Evolutionary conservation across 2,888 invertebrate species (phyloP), one percentile per base, ranked within the genome.

Genomic region (Augochlorella aurata): DNA sequence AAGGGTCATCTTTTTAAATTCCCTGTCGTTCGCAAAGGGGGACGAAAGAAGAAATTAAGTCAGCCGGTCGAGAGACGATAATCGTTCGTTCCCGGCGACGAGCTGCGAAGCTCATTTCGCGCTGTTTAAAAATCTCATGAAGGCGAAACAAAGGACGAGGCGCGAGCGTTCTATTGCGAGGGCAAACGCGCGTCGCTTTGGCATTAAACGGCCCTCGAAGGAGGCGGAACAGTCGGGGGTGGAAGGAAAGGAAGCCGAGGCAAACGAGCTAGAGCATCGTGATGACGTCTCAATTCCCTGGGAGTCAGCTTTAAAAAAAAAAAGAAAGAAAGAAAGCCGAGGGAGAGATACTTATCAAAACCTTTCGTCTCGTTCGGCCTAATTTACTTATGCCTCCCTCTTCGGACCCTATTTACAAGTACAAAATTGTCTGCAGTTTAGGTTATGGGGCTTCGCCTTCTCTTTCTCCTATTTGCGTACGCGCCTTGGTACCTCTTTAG

Each of bases 311-410:
- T 85, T 81, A 83, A 86, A 90, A 89, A 89, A 86, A 86, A 90
- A 89, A 88, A 21, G 24, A 24, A 14, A 24, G 24, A 58, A 24
- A 58, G 58, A 7, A 82, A 85, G 79, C 70, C 78, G 83, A 85
- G 87, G 85, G 95, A 96, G 95, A 96, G 96, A 96, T 96, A 95
- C 95, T 95, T 96, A 96, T 96, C 96, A 95, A 88, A 86, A 85
- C 82, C 82, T 87, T 87, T 86, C 88, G 85, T 89, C 89, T 89
- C 95, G 95, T 94, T 95, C 95, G 95, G 95, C 96, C 96, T 96
- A 96, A 96, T 96, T 96, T 96, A 96, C 96, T 96, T 96, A 96
- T 96, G 95, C 95, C 95, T 88, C 87, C 95, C 95, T 95, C 67
- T 45, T 95, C 95, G 95, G 95, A 95, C 95, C 96, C 96, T 96